These are phyloP conservation scores for Rhinogobio ventralis DNA, from an alignment of 2,797 vertebrate species.

Conservation along the genomic window DNA sequence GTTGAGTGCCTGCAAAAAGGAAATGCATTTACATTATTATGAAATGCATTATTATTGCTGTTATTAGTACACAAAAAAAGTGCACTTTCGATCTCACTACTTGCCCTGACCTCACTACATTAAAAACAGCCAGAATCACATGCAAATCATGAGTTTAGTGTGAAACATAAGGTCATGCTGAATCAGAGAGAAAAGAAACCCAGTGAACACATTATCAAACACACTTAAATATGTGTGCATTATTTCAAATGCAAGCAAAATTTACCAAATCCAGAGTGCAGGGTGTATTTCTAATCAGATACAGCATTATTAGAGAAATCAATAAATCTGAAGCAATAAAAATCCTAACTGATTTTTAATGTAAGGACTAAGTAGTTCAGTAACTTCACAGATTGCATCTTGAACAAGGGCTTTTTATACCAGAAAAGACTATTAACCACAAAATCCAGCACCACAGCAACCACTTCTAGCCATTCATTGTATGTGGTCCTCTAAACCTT, in stretches of 20 bases:
- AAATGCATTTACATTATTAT: slow-evolving; percentile 23
- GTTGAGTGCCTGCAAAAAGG: slow-evolving; percentile 10
- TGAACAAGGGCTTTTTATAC: not conserved
- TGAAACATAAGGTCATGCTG: slow-evolving; percentile 7
- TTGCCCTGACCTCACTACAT: not conserved
- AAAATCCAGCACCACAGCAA: not conserved
- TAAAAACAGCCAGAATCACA: slow-evolving; percentile 31
- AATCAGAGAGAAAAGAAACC: not conserved
- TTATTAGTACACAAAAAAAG: slow-evolving; percentile 38
- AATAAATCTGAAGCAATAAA: not conserved
- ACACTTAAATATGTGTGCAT: not conserved
- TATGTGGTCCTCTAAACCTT: not conserved
- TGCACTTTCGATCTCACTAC: not conserved
- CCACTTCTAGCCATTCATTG: not conserved
- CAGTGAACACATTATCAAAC: not conserved
- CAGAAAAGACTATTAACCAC: not conserved
- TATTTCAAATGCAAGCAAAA: not conserved
- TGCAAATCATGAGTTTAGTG: slow-evolving; percentile 32
- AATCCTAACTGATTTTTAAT: not conserved
- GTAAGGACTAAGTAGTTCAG: not conserved
- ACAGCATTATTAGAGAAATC: not conserved
- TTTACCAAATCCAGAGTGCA: not conserved
- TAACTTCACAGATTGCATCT: not conserved
- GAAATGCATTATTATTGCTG: slow-evolving; percentile 28
- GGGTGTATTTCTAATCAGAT: not conserved